Base-by-base conservation (phyloP, 2,113 vertebrate genomes). In the Antechinus stuartii region DNA sequence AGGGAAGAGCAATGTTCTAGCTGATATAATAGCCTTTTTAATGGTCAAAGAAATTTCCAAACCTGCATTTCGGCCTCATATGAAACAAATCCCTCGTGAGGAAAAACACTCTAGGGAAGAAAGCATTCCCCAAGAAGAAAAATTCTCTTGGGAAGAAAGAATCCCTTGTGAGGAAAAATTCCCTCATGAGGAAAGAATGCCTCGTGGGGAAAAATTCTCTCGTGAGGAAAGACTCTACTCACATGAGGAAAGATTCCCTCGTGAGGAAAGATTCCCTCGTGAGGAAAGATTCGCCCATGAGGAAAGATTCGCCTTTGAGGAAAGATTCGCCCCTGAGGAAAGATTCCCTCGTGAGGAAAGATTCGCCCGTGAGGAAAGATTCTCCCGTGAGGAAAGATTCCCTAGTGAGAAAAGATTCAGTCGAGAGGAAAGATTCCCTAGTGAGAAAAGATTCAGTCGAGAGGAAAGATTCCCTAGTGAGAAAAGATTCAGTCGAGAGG, bases 31-130 rank as follows among this genome's bases (percentile, higher is more conserved):
- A 89, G 98, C 97, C 2, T 97, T 68, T 57, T 96, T 98, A 96
- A 95, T 98, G 97, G 96, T 98, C 49, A 97, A 97, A 24, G 97
- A 97, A 96, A 97, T 98, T 95, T 97, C 96, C 23, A 96, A 92
- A 53, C 96, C 93, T 56, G 90, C 97, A 95, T 98, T 98, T 93
- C 96, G 96, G 50, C 84, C 90, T 30, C 84, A 95, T 91, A 35
- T 49, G 16, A 8, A 84, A 84, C 42, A 6, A 84, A 42, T 23
- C 68, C 19, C 19, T 84, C 6, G 0, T 42, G n/a, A n/a, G 16
- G n/a, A 84, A 84, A 84, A 84, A 42, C 5, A 5, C n/a, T 42
- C 68, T 22, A 1, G 3, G n/a, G 35, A n/a, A 7, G 35, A n/a
- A 84, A 84, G 5, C 42, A 84, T 42, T 19, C 68, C 68, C 16